Percentiles rank a stretch among this genome's conserved stretches.
These are phyloP conservation scores for Plutomurus gul DNA, from an alignment of 1,140 invertebrate genomes.

Conservation along the genomic window DNA sequence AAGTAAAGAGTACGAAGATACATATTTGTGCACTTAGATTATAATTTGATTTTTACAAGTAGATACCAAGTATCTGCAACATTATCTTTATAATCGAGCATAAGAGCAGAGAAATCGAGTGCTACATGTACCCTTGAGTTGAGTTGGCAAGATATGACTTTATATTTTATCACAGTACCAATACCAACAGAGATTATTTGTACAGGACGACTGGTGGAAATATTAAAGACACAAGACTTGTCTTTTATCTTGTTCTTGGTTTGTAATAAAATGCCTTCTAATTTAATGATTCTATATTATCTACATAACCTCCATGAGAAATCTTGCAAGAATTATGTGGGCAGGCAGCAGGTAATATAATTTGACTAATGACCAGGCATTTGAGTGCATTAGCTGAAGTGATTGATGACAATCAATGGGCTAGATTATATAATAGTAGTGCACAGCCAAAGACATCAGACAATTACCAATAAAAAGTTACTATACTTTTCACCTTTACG, in stretches of 20 bases:
- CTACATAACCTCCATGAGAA: not conserved
- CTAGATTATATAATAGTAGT: slow-evolving; percentile 2
- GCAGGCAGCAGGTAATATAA: not conserved
- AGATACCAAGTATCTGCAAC: slow-evolving; percentile 15
- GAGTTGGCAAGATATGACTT: not conserved
- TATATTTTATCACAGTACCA: not conserved
- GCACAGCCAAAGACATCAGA: not conserved
- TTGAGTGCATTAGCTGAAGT: not conserved
- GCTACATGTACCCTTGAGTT: slow-evolving; percentile 17
- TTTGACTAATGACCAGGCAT: not conserved
- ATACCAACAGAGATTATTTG: not conserved
- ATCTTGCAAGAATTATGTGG: not conserved
- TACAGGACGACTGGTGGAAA: too few relatives aligned
- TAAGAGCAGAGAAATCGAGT: not conserved
- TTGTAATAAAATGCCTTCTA: too few relatives aligned
- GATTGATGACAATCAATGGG: slow-evolving; percentile 4
- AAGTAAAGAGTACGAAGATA: too few relatives aligned
- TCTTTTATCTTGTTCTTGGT: too few relatives aligned
- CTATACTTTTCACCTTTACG: not conserved
- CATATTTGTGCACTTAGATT: too few relatives aligned
- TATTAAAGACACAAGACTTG: too few relatives aligned
- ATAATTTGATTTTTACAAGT: too few relatives aligned
- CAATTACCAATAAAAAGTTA: not conserved
- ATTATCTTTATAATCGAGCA: slow-evolving; percentile 11
- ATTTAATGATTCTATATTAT: too few relatives aligned